Percentiles rank a stretch among this genome's conserved stretches.
Evolutionary conservation across 2,888 invertebrate genomes (phyloP).

Genomic region (Polietes domitor): DNA sequence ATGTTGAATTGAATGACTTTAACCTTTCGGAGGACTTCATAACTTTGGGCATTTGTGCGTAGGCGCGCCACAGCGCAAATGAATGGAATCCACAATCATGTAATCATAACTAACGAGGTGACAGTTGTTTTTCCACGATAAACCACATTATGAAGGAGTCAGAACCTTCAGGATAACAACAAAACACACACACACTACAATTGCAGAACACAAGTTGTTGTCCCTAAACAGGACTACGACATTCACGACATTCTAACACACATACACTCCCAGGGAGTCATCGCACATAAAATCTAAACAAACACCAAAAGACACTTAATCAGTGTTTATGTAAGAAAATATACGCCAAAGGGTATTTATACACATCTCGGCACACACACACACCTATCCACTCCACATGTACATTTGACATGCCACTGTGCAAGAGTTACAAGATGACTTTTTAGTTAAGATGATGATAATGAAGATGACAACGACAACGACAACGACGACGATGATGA

Average conservation of each 20-base stretch:
- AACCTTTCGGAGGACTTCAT: background rate
- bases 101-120: slow-evolving; percentile 53
- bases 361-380: slow-evolving; percentile 14
- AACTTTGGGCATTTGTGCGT: background rate
- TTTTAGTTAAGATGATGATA: slow-evolving; percentile 1
- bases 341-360: slow-evolving; percentile 41
- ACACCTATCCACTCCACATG: slow-evolving; percentile 12
- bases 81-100: slow-evolving; percentile 28
- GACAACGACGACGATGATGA: background rate
- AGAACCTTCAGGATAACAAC: background rate
- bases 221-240: too few relatives aligned
- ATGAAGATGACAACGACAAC: background rate
- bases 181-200: background rate
- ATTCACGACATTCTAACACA: too few relatives aligned
- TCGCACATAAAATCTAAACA: slow-evolving; percentile 45
- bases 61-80: slow-evolving; percentile 9
- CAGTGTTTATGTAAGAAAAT: slow-evolving; percentile 49
- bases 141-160: background rate
- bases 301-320: slow-evolving; percentile 58
- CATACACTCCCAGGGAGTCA: background rate
- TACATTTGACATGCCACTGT: background rate
- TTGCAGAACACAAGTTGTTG: too few relatives aligned
- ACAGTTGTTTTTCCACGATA: background rate
- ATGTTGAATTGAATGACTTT: background rate
- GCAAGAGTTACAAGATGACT: background rate